phyloP scores from a whole-genome alignment of 2,113 vertebrate genomes.

The Apteryx owenii region DNA sequence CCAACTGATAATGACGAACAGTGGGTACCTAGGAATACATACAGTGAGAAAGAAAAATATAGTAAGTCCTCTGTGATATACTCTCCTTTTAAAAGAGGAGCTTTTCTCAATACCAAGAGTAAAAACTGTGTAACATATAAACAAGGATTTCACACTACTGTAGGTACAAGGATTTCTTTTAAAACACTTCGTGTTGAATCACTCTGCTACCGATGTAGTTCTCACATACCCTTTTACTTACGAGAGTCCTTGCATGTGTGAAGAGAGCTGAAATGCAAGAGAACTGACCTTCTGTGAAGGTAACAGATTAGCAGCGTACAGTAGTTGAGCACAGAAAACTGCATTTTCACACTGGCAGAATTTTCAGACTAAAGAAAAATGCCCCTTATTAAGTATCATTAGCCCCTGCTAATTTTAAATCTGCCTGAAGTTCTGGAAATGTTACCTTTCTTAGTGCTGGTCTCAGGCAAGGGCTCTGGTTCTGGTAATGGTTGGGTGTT shows the following conservation, averaged over 20 bases:
- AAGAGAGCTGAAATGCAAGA: not conserved
- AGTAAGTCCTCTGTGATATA: not conserved
- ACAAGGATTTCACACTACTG: not conserved
- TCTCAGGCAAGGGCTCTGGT: slow-evolving; percentile 28
- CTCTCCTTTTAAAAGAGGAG: not conserved
- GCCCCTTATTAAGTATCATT: not conserved
- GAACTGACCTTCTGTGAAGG: not conserved
- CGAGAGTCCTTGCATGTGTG: not conserved
- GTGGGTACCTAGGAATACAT: not conserved
- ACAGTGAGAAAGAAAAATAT: not conserved
- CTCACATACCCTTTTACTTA: not conserved
- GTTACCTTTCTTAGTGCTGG: slow-evolving; percentile 76
- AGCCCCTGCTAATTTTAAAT: not conserved
- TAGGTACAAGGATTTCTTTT: not conserved
- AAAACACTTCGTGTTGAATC: not conserved
- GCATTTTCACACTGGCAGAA: not conserved
- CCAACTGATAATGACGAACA: not conserved
- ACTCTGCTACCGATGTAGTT: not conserved
- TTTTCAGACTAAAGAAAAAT: not conserved
- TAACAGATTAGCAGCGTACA: not conserved
- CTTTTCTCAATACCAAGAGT: not conserved
- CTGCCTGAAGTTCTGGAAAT: not conserved
- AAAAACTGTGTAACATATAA: not conserved
- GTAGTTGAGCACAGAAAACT: not conserved
- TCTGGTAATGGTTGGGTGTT: not conserved